Evolutionary conservation across 1,140 invertebrate genomes (phyloP), one percentile per base, ranked within the genome.

Genomic region (Eciton burchellii): DNA sequence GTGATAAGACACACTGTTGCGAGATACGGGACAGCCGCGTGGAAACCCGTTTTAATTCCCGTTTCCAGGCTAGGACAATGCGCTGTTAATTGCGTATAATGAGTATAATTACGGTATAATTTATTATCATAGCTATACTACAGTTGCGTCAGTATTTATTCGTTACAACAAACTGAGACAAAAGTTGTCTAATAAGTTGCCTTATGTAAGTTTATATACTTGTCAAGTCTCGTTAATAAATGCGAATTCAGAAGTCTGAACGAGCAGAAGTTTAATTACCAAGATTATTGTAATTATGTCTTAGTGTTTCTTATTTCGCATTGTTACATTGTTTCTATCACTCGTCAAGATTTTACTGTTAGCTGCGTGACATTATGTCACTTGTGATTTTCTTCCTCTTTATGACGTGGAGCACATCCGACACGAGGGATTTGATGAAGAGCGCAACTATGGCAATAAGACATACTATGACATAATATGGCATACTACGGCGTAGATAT

Each of bases 401-500:
- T 72, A n/a, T 76, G 43, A 72, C 19, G 29, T 35, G 52, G 14
- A 57, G 66, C 14, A 52, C 29, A 41, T 29, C 1, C 6, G 35
- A 43, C 14, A 52, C 26, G 43, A 65, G n/a, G 3, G 24, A 43
- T 54, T 77, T 41, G 47, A 77, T 14, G 47, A 77, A 56, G 35
- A 81, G 16, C 21, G 19, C n/a, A 12, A 19, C 21, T 71, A 19
- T n/a, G 14, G 11, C 57, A 73, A 76, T 73, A 85, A 72, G 84
- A 84, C 77, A n/a, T n/a, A n/a, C n/a, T n/a, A n/a, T n/a, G n/a
- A n/a, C n/a, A n/a, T n/a, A n/a, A n/a, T n/a, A n/a, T 76, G 82
- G 83, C 84, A 85, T n/a, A n/a, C n/a, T n/a, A 76, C 2, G 59
- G 56, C 85, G 82, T 82, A 82, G 87, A 88, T 85, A 85, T 83